These are phyloP conservation scores for Andrena dorsata DNA, from an alignment of 2,888 invertebrate genomes.

Conservation along the genomic window DNA sequence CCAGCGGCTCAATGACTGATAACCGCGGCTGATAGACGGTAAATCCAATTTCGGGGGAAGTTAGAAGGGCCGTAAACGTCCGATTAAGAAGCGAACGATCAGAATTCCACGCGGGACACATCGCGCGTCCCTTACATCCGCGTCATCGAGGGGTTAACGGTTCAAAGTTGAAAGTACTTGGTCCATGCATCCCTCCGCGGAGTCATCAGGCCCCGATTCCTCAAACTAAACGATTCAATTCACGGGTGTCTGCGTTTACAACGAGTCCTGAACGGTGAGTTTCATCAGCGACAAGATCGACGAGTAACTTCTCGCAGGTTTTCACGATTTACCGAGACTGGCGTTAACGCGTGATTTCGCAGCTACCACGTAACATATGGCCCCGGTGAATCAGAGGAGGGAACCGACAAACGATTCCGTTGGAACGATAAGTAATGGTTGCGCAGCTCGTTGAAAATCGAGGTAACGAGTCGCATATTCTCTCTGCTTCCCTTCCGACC, in stretches of 20 bases:
- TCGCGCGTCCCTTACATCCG: not conserved
- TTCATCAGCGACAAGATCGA: not conserved
- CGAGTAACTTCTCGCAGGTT: conserved; percentile 10
- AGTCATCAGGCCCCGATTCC: no score
- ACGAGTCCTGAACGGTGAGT: not conserved
- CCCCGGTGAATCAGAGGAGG: conserved; percentile 25
- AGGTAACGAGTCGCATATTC: conserved; percentile 48
- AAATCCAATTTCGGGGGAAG: conserved; percentile 33
- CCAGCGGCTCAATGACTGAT: conserved; percentile 16
- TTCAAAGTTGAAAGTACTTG: not conserved
- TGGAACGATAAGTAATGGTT: conserved; percentile 36
- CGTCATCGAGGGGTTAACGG: not conserved
- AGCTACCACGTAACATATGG: conserved; percentile 22
- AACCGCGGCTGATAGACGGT: conserved; percentile 21
- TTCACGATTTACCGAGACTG: not conserved
- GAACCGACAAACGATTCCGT: conserved; percentile 39
- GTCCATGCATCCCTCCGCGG: no score
- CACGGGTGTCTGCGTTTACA: conserved; percentile 8
- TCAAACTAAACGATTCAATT: not conserved
- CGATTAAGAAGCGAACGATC: conserved; percentile 36
- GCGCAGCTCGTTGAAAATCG: conserved; percentile 51
- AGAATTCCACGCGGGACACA: not conserved
- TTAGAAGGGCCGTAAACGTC: not conserved
- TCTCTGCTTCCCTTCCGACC: conserved; percentile 43
- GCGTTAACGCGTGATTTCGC: conserved; percentile 25